phyloP scores from a whole-genome alignment of 1,140 invertebrate genomes.

The Drosophila asahinai region DNA sequence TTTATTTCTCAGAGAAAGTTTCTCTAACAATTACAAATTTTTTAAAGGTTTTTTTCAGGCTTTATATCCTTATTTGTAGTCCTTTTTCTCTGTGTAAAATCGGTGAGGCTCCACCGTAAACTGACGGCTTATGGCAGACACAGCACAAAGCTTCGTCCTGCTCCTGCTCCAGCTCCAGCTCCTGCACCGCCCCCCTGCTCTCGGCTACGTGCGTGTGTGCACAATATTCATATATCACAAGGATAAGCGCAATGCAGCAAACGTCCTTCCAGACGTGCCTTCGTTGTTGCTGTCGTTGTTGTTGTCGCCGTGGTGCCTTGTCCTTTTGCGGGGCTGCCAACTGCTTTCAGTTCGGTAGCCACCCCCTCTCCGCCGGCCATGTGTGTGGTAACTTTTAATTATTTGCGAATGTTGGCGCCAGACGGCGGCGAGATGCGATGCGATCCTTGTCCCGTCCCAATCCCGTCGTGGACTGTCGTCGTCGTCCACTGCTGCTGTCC shows the following conservation, averaged over 20 bases:
- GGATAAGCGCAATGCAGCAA: slow-evolving; percentile 85
- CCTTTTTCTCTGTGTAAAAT: slow-evolving; percentile 12
- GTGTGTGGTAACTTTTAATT: slow-evolving; percentile 79
- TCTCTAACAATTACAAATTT: background rate
- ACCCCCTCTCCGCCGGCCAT: slow-evolving; percentile 23
- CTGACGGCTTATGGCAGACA: slow-evolving; percentile 79
- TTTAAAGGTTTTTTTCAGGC: background rate
- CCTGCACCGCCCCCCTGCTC: slow-evolving; percentile 1
- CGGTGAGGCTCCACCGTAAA: slow-evolving; percentile 56
- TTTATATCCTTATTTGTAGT: background rate
- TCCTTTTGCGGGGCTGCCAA: slow-evolving; percentile 50
- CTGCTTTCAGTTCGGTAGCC: slow-evolving; percentile 37
- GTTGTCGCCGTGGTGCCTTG: slow-evolving; percentile 48
- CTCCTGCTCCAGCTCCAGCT: slow-evolving; percentile 13
- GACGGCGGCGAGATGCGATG: slow-evolving; percentile 71
- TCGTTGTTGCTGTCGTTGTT: slow-evolving; percentile 44
- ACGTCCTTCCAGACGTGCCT: slow-evolving; percentile 82
- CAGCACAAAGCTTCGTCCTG: slow-evolving; percentile 65
- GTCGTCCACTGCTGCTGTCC: slow-evolving; percentile 24
- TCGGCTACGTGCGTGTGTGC: slow-evolving; percentile 73
- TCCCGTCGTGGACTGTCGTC: slow-evolving; percentile 18
- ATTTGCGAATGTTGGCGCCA: slow-evolving; percentile 83
- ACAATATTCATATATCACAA: slow-evolving; percentile 85
- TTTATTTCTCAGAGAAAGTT: too few species aligned
- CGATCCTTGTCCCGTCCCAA: slow-evolving; percentile 18